phyloP scores from a whole-genome alignment of 1,140 invertebrate genomes.

The Hyphantria cunea region DNA sequence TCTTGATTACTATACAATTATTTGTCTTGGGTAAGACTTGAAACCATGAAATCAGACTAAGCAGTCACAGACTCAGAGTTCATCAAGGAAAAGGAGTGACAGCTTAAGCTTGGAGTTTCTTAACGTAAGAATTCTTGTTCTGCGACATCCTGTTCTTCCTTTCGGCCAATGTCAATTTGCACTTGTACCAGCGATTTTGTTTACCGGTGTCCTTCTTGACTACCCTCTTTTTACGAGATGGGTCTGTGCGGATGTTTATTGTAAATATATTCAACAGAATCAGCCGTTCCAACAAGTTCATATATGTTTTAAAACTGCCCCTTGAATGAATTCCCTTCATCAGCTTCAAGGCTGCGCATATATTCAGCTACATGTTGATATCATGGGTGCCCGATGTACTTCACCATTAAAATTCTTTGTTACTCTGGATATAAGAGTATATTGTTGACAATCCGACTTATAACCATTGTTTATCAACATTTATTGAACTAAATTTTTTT shows the following conservation, averaged over 20 bases:
- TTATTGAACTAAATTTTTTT: no score
- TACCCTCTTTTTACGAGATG: slow-evolving; percentile 87
- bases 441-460: no score
- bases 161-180: slow-evolving; percentile 93
- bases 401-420: no score
- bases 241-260: slow-evolving; percentile 97
- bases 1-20: no score
- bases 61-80: no score
- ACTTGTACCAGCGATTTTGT: slow-evolving; percentile 95
- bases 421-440: no score
- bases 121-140: slow-evolving; percentile 95
- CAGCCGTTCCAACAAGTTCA: slow-evolving; percentile 93
- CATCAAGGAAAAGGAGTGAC: no score
- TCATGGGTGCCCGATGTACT: no score
- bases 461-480: no score
- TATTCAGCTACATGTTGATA: slow-evolving; percentile 99
- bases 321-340: slow-evolving; percentile 98
- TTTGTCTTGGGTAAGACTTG: no score
- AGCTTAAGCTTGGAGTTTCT: slow-evolving; percentile 88
- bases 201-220: slow-evolving; percentile 83
- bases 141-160: slow-evolving; percentile 95
- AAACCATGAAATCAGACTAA: no score
- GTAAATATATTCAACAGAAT: slow-evolving; percentile 96
- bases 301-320: slow-evolving; percentile 98
- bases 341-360: slow-evolving; percentile 95